A percentile compares a stretch with the other conserved stretches of the same genome.
These are phyloP conservation scores for Physocephala rufipes DNA, from an alignment of 2,888 invertebrate species.

Conservation along the genomic window DNA sequence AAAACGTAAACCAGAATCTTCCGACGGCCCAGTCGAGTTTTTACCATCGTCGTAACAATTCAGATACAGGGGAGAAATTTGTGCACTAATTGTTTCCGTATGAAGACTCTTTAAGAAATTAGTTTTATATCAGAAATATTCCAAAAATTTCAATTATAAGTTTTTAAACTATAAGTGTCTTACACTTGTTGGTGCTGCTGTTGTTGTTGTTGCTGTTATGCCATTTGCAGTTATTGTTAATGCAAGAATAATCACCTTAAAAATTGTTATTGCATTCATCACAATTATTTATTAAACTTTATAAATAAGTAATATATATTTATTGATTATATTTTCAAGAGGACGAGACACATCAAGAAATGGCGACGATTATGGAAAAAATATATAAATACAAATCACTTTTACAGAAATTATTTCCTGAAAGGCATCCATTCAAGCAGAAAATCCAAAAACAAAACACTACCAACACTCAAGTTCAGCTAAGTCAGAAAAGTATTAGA, in stretches of 20 bases:
- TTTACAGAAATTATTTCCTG: too few relatives aligned
- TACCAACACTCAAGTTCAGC: too few relatives aligned
- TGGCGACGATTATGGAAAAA: too few relatives aligned
- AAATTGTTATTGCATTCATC: constrained; percentile 2
- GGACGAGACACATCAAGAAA: too few relatives aligned
- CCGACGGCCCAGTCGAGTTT: background rate
- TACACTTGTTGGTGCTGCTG: background rate
- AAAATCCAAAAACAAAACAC: too few relatives aligned
- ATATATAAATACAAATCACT: too few relatives aligned
- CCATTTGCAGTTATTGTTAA: background rate
- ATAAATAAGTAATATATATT: too few relatives aligned
- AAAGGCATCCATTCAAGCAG: too few relatives aligned
- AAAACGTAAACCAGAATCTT: constrained; percentile 51
- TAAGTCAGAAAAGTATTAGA: too few relatives aligned
- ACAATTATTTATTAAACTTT: background rate
- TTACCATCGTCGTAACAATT: constrained; percentile 25
- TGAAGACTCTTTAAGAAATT: constrained; percentile 3
- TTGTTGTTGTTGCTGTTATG: background rate
- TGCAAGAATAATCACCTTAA: background rate
- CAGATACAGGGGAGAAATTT: background rate
- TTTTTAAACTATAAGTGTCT: background rate
- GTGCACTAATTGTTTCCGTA: constrained; percentile 16
- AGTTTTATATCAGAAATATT: background rate
- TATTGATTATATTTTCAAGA: too few relatives aligned
- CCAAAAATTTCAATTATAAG: background rate